phyloP scores from a whole-genome alignment of 2,888 invertebrate species.

The Diaphora mendica region DNA sequence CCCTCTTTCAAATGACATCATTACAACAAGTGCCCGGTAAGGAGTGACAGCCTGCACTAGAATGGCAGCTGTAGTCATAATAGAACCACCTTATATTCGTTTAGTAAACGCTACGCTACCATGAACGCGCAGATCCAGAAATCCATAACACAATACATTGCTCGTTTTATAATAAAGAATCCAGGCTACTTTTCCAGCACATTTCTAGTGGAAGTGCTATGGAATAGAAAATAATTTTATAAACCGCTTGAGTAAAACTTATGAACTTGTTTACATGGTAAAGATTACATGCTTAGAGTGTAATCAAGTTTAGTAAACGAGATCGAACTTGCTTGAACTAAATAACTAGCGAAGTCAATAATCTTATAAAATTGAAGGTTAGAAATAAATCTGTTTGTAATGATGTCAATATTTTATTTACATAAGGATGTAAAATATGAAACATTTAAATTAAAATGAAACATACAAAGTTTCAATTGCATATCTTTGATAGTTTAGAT shows the following conservation, averaged over 20 bases:
- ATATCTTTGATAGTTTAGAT: too few species aligned
- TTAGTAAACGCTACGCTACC: slow-evolving; percentile 38
- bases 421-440: too few species aligned
- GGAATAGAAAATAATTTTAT: slow-evolving; percentile 21
- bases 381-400: background rate
- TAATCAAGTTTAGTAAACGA: slow-evolving; percentile 47
- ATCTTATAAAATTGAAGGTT: slow-evolving; percentile 29
- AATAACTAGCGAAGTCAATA: slow-evolving; percentile 21
- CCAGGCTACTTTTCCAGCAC: background rate
- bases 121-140: slow-evolving; percentile 17
- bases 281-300: slow-evolving; percentile 48
- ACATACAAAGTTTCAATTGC: too few species aligned
- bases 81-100: slow-evolving; percentile 57
- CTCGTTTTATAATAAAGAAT: background rate
- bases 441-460: too few species aligned
- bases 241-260: background rate
- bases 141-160: slow-evolving; percentile 27
- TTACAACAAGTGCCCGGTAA: slow-evolving; percentile 58
- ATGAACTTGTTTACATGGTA: slow-evolving; percentile 36
- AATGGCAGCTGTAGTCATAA: slow-evolving; percentile 59
- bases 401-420: background rate
- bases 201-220: slow-evolving; percentile 19
- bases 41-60: slow-evolving; percentile 55
- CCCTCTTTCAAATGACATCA: slow-evolving; percentile 70
- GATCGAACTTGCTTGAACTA: slow-evolving; percentile 47